A percentile compares a stretch with the other conserved stretches of the same genome.
Conservation (phyloP, 2,113 vertebrate species). For the Rutilus rutilus region DNA sequence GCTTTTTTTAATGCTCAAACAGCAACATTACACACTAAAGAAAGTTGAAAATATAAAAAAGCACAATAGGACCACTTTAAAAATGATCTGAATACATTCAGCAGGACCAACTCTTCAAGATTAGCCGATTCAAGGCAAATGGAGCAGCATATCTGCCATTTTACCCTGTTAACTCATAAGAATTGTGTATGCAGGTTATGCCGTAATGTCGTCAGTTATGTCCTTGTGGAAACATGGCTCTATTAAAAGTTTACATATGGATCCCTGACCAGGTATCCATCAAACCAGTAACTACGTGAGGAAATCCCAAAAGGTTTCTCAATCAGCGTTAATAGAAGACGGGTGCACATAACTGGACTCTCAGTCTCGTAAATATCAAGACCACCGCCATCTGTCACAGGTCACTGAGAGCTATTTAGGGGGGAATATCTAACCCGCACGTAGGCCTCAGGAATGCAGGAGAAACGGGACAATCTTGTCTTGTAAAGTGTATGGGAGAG, state of each 20-base stretch:
- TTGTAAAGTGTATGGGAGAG: constrained; percentile 51
- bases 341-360: constrained; percentile 1
- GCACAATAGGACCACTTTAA: no score
- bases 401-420: constrained; percentile 53
- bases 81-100: no score
- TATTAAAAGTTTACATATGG: neutral
- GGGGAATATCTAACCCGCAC: constrained; percentile 54
- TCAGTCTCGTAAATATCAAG: constrained; percentile 50
- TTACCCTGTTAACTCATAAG: neutral
- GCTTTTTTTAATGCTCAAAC: no score
- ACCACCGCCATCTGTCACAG: constrained; percentile 53
- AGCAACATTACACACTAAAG: no score
- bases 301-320: constrained; percentile 5
- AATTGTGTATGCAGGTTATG: neutral
- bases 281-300: constrained; percentile 3
- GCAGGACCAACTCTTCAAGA: neutral
- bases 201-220: neutral
- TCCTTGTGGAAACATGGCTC: neutral
- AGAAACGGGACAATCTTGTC: constrained; percentile 56
- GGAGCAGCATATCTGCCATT: neutral
- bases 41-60: no score
- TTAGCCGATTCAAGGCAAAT: neutral
- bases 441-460: constrained; percentile 47
- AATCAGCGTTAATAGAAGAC: constrained; percentile 25
- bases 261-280: neutral